These are phyloP conservation scores for Eulemur coronatus DNA, from an alignment of 2,797 vertebrate species.

Conservation along the genomic window DNA sequence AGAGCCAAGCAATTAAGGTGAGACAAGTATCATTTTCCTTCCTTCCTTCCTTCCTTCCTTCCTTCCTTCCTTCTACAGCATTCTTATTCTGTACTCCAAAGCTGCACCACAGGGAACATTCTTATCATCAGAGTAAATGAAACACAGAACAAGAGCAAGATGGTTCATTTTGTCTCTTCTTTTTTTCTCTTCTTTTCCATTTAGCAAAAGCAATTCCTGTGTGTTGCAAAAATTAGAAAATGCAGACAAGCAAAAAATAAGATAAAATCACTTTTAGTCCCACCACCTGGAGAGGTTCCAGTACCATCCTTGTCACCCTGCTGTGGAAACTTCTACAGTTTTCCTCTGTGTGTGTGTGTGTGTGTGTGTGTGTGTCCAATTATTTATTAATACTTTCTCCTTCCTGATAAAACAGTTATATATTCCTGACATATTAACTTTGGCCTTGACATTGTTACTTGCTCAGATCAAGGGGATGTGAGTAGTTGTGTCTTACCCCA, in stretches of 20 bases:
- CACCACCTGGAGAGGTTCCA: background rate
- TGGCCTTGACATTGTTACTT: background rate
- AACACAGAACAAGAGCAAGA: background rate
- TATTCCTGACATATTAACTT: background rate
- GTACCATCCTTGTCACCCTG: background rate
- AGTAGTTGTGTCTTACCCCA: background rate
- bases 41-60: background rate
- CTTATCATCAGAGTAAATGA: background rate
- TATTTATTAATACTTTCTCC: background rate
- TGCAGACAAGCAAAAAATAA: background rate
- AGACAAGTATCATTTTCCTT: background rate
- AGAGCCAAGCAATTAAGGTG: background rate
- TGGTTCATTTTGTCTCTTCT: background rate
- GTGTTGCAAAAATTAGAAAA: background rate
- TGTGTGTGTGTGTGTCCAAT: background rate
- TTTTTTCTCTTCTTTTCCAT: background rate
- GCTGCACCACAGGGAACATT: background rate
- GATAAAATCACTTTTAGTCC: background rate
- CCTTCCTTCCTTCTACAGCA: background rate
- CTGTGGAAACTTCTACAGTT: background rate
- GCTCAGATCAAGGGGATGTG: background rate
- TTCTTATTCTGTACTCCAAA: conserved; percentile 18
- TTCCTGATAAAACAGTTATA: background rate
- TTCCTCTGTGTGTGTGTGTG: background rate
- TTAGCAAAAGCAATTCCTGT: background rate